Percentiles rank a stretch among this genome's conserved stretches.
Evolutionary conservation across 2,113 vertebrate species (phyloP).

Genomic region (Peromyscus leucopus): DNA sequence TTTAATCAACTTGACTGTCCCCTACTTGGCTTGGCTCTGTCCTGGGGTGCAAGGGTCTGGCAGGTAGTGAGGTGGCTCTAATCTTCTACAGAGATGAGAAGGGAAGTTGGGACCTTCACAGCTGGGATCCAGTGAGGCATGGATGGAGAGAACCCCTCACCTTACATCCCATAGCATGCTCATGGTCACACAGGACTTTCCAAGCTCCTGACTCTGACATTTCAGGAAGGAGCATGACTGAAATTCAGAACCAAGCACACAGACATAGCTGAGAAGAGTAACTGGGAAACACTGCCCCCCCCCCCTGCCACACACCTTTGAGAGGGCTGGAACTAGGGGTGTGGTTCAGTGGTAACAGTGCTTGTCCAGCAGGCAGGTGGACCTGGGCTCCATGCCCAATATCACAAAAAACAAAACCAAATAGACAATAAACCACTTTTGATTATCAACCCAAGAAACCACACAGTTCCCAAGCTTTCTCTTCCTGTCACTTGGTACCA

Average conservation of each 20-base stretch:
- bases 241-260: neutral
- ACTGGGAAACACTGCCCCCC: no score
- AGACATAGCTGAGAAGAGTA: neutral
- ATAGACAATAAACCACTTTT: conserved; percentile 11
- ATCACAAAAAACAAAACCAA: neutral
- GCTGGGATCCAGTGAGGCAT: neutral
- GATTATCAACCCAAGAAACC: conserved; percentile 11
- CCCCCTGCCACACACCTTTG: neutral
- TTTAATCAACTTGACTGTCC: neutral
- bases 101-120: neutral
- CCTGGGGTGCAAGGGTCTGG: neutral
- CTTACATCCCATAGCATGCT: rapidly evolving
- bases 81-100: neutral
- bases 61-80: no score
- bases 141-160: neutral
- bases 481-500: neutral
- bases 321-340: neutral
- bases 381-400: neutral
- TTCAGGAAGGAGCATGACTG: neutral
- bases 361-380: no score
- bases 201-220: neutral
- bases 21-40: neutral
- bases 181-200: neutral
- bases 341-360: neutral
- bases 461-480: neutral